These are phyloP conservation scores for Psilanteris sp. DNA, from an alignment of 1,140 invertebrate species.

Conservation along the genomic window DNA sequence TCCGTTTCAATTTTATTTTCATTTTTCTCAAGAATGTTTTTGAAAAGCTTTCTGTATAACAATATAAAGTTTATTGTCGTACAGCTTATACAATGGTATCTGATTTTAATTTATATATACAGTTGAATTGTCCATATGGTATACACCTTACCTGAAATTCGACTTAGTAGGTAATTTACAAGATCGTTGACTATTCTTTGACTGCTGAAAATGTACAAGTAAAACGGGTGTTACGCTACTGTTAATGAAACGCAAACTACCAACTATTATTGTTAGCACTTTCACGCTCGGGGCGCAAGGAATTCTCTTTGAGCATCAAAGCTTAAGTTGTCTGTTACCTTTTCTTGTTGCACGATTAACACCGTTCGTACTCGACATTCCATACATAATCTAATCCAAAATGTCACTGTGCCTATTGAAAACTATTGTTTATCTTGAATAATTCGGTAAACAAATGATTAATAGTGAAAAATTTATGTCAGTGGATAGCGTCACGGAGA, in stretches of 20 bases:
- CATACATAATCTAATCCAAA: slow-evolving; percentile 34
- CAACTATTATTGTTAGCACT: slow-evolving; percentile 68
- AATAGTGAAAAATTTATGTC: no score
- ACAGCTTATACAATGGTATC: no score
- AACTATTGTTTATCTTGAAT: not conserved
- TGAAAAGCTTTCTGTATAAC: no score
- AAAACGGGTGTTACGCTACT: slow-evolving; percentile 50
- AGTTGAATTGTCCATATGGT: no score
- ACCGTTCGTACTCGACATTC: slow-evolving; percentile 20
- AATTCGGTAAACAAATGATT: slow-evolving; percentile 13
- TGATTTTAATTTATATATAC: no score
- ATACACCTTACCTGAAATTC: not conserved
- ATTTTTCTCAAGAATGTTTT: no score
- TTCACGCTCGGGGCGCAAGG: slow-evolving; percentile 56
- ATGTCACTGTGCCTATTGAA: slow-evolving; percentile 18
- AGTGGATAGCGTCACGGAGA: no score
- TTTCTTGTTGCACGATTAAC: slow-evolving; percentile 51
- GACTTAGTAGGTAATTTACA: slow-evolving; percentile 4
- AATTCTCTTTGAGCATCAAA: slow-evolving; percentile 66
- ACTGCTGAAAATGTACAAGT: slow-evolving; percentile 19
- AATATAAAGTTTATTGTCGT: no score
- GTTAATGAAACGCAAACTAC: slow-evolving; percentile 71
- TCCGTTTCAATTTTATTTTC: no score
- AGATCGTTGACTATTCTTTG: slow-evolving; percentile 19
- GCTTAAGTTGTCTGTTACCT: slow-evolving; percentile 53